Evolutionary conservation across 2,888 invertebrate genomes (phyloP).

Genomic region (Diachrysia chrysitis): DNA sequence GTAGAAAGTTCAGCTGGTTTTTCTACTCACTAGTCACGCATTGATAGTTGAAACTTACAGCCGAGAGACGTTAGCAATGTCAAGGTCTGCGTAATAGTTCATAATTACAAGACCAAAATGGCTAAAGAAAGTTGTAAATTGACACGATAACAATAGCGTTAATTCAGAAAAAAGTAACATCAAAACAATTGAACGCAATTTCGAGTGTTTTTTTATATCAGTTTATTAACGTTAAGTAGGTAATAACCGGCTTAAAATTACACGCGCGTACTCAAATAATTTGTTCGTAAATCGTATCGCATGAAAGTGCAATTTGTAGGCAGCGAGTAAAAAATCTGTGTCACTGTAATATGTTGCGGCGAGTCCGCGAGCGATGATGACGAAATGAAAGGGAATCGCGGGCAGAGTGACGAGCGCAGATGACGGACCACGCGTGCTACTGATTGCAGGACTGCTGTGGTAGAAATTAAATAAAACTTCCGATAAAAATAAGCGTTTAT

Average conservation of each 20-base stretch:
- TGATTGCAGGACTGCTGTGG: constrained; percentile 16
- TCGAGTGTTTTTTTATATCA: not conserved
- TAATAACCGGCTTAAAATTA: constrained; percentile 1
- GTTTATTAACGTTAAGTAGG: not conserved
- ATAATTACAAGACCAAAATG: not conserved
- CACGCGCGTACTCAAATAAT: constrained; percentile 8
- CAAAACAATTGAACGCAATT: not conserved
- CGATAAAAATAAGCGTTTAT: too few relatives aligned
- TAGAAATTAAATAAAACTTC: too few relatives aligned
- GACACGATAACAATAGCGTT: not conserved
- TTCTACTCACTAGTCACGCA: too few relatives aligned
- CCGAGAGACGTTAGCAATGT: not conserved
- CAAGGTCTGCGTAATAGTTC: not conserved
- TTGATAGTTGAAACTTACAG: too few relatives aligned
- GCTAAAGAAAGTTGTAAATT: not conserved
- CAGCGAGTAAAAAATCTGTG: constrained; percentile 44
- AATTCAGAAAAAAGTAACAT: not conserved
- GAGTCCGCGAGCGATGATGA: not conserved
- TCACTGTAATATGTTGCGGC: constrained; percentile 32
- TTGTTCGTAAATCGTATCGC: constrained; percentile 8
- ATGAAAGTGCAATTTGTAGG: constrained; percentile 53
- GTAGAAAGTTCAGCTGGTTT: too few relatives aligned
- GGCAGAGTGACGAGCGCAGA: constrained; percentile 2
- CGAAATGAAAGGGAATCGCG: constrained; percentile 45
- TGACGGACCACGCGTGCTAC: constrained; percentile 12